These are phyloP conservation scores for Imbricaverruca yamaguchii DNA, from an alignment of 2,888 invertebrate species.

Conservation along the genomic window DNA sequence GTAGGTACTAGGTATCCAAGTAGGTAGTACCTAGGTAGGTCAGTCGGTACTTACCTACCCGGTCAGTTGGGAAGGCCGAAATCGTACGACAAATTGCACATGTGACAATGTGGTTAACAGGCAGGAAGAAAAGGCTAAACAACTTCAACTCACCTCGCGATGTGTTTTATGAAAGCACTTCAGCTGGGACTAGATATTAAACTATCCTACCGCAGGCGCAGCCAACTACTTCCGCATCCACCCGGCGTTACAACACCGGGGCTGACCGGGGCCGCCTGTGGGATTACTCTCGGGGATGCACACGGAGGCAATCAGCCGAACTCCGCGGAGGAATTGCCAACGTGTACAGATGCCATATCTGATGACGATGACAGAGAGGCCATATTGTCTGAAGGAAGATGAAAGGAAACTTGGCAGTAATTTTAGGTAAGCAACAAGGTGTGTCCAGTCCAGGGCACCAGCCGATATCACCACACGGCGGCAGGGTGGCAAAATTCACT, in stretches of 20 bases:
- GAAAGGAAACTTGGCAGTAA: too few species aligned
- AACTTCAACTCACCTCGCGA: background rate
- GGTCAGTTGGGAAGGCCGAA: too few species aligned
- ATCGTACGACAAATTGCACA: too few species aligned
- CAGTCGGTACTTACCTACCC: too few species aligned
- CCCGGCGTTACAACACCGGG: background rate
- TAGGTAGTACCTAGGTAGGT: too few species aligned
- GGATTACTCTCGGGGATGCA: background rate
- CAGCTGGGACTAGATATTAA: background rate
- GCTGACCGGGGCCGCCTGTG: background rate
- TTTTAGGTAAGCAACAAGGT: too few species aligned
- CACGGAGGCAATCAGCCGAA: background rate
- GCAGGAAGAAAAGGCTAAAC: background rate
- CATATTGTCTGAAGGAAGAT: background rate
- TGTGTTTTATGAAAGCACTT: background rate
- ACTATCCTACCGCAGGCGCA: background rate
- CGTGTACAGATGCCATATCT: constrained; percentile 2
- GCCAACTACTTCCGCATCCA: background rate
- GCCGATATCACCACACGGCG: too few species aligned
- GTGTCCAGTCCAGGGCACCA: too few species aligned
- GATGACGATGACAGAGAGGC: background rate
- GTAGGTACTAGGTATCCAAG: too few species aligned
- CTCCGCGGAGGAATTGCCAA: background rate
- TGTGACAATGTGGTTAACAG: too few species aligned
- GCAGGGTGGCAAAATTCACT: too few species aligned